A percentile compares a stretch with the other conserved stretches of the same genome.
These are phyloP conservation scores for Drosophila quinaria DNA, from an alignment of 2,888 invertebrate genomes.

Conservation along the genomic window DNA sequence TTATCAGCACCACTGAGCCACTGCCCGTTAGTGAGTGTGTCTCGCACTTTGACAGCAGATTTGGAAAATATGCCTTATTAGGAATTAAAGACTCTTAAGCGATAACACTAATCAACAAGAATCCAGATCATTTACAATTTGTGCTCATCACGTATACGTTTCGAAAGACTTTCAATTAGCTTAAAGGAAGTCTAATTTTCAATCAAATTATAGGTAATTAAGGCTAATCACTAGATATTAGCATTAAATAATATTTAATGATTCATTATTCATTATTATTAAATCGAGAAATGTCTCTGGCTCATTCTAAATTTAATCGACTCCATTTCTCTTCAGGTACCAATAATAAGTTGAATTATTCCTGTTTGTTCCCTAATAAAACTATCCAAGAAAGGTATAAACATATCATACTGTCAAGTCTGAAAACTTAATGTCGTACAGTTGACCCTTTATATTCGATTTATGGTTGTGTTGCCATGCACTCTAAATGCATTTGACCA, in stretches of 20 bases:
- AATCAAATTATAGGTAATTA: background rate
- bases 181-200: background rate
- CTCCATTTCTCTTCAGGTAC: too few species aligned
- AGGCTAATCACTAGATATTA: too few species aligned
- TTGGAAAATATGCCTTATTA: conserved; percentile 3
- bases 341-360: too few species aligned
- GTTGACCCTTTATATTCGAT: background rate
- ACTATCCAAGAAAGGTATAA: too few species aligned
- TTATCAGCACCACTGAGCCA: conserved; percentile 50
- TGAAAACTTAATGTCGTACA: background rate
- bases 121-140: background rate
- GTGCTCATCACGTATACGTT: background rate
- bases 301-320: too few species aligned
- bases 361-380: too few species aligned
- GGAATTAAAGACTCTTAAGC: background rate
- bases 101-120: conserved; percentile 27
- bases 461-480: background rate
- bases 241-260: too few species aligned
- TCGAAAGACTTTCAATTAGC: background rate
- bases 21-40: conserved; percentile 11
- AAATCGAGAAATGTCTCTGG: too few species aligned
- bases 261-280: too few species aligned
- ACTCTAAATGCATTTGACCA: background rate
- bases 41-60: conserved; percentile 16
- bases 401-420: background rate